phyloP scores from a whole-genome alignment of 2,797 vertebrate genomes.

The Karalla daura region DNA sequence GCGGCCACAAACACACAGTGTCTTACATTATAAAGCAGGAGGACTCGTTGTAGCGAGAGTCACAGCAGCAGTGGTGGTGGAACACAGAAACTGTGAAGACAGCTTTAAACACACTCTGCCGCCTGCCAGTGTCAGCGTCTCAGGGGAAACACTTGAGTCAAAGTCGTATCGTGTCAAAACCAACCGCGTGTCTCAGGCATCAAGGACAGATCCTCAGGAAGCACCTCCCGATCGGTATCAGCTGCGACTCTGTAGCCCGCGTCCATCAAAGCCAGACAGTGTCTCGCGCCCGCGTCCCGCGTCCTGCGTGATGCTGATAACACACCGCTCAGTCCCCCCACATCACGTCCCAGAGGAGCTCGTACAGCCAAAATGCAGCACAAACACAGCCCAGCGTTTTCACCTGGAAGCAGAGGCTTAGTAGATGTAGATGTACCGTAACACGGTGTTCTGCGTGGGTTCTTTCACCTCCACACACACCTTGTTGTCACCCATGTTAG shows the following conservation, averaged over 20 bases:
- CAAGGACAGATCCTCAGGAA: conserved; percentile 46
- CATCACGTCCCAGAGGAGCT: no score
- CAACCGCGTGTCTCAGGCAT: conserved; percentile 51
- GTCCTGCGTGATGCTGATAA: conserved; percentile 27
- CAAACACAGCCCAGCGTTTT: neutral
- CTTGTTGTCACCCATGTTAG: neutral
- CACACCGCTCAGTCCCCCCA: no score
- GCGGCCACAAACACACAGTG: neutral
- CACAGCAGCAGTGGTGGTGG: neutral
- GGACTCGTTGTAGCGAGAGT: neutral
- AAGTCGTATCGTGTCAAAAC: conserved; percentile 40
- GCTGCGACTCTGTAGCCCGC: conserved; percentile 37
- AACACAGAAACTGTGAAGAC: conserved; percentile 21
- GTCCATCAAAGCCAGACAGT: conserved; percentile 45
- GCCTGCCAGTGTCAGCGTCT: conserved; percentile 28
- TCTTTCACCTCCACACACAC: neutral
- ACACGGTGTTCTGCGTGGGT: no score
- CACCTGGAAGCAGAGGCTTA: neutral
- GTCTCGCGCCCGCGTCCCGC: conserved; percentile 18
- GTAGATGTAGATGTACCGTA: neutral
- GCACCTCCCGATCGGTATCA: conserved; percentile 34
- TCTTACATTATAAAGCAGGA: neutral
- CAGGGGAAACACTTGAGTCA: conserved; percentile 32
- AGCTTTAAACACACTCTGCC: conserved; percentile 36
- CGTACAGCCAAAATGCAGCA: no score